Base-by-base conservation (phyloP, 2,797 vertebrate genomes). In the Tokudaia muenninki region DNA sequence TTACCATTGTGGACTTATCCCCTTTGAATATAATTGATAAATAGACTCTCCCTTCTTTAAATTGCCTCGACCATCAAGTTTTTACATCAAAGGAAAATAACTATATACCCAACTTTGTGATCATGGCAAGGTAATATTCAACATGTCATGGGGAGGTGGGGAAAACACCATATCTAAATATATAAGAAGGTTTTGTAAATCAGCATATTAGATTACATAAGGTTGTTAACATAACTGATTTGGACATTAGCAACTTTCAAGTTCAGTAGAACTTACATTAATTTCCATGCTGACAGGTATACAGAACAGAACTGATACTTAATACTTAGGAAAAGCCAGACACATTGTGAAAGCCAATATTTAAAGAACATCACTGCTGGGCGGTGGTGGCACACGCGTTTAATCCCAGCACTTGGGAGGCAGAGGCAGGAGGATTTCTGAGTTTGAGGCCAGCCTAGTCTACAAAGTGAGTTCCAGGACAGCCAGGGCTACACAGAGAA, bases 281-380 rank as follows among this genome's bases (percentile, higher is more conserved):
- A 83, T 93, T 98, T 97, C 37, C 50, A 21, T 91, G 95, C 90
- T 96, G n/a, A 93, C 83, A 13, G 72, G 6, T 74, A 96, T 92
- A 86, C 96, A 90, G 37, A 97, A 59, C 0, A 31, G 11, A 92
- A 90, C 44, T 90, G 82, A 96, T 96, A 97, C 97, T 98, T 98
- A 75, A 92, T 97, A 79, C 87, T 95, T 77, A 44, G 37, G 70
- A 61, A 94, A 88, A 90, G 2, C 0, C 37, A 90, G 11, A 2
- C 21, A 44, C 12, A 88, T 13, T 44, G 10, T 29, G 8, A 91
- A 83, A 29, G n/a, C 1, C 55, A 95, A 83, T 31, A 29, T 2
- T 52, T 59, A 80, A 63, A 57, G 8, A 72, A 6, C 12, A 52
- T 87, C 8, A 77, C 75, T 24, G 41, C 41, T 3, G 41, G 41